Evolutionary conservation across 2,113 vertebrate species (phyloP).

Genomic region (Hippocampus mohnikei): DNA sequence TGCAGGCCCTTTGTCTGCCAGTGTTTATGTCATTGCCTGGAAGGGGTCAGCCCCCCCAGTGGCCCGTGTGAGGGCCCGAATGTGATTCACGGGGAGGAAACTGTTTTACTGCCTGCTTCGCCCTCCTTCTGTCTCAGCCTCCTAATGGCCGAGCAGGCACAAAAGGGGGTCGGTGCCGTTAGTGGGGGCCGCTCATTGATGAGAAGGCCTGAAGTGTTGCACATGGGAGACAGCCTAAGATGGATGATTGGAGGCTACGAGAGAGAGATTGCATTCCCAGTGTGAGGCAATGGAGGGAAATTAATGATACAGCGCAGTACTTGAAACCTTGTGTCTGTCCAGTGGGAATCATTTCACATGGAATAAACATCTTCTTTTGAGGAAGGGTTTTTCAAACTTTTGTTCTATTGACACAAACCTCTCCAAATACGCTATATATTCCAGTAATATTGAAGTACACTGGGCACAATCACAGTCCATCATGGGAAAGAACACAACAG

Average conservation of each 20-base stretch:
- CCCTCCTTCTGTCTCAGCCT: conserved; percentile 54
- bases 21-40: conserved; percentile 67
- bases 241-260: conserved; percentile 48
- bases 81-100: conserved; percentile 74
- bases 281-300: conserved; percentile 20
- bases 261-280: conserved; percentile 43
- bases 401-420: too few relatives aligned
- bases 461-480: too few relatives aligned
- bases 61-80: conserved; percentile 61
- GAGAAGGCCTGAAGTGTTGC: conserved; percentile 58
- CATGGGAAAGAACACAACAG: too few relatives aligned
- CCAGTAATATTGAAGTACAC: too few relatives aligned
- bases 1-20: conserved; percentile 58
- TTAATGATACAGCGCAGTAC: neutral
- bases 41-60: conserved; percentile 62
- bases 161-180: conserved; percentile 63
- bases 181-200: conserved; percentile 55
- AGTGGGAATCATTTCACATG: neutral
- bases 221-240: conserved; percentile 39
- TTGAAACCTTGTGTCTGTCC: conserved; percentile 9
- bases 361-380: neutral
- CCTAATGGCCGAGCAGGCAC: conserved; percentile 53
- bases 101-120: conserved; percentile 68
- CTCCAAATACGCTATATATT: too few relatives aligned
- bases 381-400: too few relatives aligned